A percentile compares a stretch with the other conserved stretches of the same genome.
Conservation (phyloP, 2,888 invertebrate genomes). For the Agelastica alni region DNA sequence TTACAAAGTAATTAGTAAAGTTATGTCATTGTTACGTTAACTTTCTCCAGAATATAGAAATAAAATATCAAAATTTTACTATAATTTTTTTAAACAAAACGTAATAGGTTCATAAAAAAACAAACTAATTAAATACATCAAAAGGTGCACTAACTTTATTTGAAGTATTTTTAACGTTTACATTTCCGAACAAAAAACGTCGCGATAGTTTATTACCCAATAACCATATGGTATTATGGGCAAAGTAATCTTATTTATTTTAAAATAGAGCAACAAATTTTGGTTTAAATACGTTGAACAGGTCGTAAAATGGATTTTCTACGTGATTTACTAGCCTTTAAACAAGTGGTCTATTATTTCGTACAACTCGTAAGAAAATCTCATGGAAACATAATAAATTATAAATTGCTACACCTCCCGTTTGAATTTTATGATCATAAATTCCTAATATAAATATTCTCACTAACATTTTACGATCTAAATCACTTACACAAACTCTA, state of each 20-base stretch:
- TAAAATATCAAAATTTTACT: no score
- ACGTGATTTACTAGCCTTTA: slow-evolving; percentile 19
- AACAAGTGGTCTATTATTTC: slow-evolving; percentile 25
- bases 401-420: slow-evolving; percentile 13
- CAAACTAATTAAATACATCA: not conserved
- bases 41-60: no score
- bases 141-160: not conserved
- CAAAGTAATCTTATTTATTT: slow-evolving; percentile 3
- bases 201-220: slow-evolving; percentile 1
- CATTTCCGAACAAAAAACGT: not conserved
- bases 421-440: slow-evolving; percentile 12
- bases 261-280: slow-evolving; percentile 13
- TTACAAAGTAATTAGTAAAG: no score
- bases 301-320: slow-evolving; percentile 21
- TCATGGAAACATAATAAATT: slow-evolving; percentile 15
- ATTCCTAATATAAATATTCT: slow-evolving; percentile 13
- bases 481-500: slow-evolving; percentile 3
- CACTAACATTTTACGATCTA: slow-evolving; percentile 1
- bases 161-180: not conserved
- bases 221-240: not conserved
- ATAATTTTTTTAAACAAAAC: no score
- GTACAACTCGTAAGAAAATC: slow-evolving; percentile 9
- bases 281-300: slow-evolving; percentile 12
- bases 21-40: no score
- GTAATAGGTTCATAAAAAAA: no score